Conservation (phyloP, 2,797 vertebrate species). For the Falco rusticolus region DNA sequence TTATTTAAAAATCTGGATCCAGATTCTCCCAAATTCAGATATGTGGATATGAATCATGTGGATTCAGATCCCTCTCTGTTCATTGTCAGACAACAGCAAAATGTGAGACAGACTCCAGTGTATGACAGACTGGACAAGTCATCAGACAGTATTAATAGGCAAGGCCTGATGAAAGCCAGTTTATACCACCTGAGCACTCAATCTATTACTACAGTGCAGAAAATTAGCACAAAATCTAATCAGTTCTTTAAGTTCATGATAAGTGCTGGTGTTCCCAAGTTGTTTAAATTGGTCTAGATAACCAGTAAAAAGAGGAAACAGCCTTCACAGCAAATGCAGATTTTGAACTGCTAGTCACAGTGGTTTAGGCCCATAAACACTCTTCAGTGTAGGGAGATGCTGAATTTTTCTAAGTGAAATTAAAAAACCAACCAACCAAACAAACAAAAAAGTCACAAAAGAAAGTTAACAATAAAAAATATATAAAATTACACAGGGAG, state of each 20-base stretch:
- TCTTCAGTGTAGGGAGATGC: neutral
- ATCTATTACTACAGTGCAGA: neutral
- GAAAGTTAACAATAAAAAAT: neutral
- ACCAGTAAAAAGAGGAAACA: neutral
- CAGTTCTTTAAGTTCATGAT: neutral
- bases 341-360: neutral
- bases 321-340: neutral
- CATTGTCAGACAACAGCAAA: neutral
- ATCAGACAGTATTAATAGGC: neutral
- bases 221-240: neutral
- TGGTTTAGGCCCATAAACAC: neutral
- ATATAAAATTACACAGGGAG: neutral
- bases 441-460: neutral
- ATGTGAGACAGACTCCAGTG: neutral
- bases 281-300: neutral
- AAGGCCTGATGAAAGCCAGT: neutral
- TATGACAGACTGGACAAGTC: neutral
- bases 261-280: neutral
- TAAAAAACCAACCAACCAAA: neutral
- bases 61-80: neutral
- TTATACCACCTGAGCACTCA: neutral
- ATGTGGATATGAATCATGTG: neutral
- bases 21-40: neutral
- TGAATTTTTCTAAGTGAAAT: neutral
- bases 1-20: neutral